A percentile compares a stretch with the other conserved stretches of the same genome.
These are phyloP conservation scores for Phalacrocorax brasilianus DNA, from an alignment of 2,113 vertebrate species.

Conservation along the genomic window DNA sequence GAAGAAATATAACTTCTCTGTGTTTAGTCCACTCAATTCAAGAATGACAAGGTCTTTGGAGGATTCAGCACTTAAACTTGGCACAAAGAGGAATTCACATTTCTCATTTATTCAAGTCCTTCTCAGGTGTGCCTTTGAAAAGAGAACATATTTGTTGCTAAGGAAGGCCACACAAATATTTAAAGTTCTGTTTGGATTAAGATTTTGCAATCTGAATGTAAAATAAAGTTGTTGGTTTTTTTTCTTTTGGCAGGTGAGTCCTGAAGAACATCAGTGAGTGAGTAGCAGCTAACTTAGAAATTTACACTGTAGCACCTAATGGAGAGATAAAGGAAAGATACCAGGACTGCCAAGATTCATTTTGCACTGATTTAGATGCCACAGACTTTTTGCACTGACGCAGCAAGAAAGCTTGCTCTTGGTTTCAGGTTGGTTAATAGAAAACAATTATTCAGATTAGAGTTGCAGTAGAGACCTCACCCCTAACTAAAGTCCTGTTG, in stretches of 20 bases:
- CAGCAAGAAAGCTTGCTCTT: not conserved
- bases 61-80: not conserved
- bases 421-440: not conserved
- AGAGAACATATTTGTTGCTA: not conserved
- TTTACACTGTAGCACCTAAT: not conserved
- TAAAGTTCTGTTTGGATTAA: not conserved
- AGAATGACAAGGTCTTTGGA: not conserved
- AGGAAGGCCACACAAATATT: not conserved
- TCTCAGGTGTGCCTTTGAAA: not conserved
- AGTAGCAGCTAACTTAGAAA: not conserved
- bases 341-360: not conserved
- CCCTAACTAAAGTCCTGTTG: not conserved
- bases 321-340: not conserved
- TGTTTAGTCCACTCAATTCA: not conserved
- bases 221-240: not conserved
- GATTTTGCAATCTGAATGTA: not conserved
- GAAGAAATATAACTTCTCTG: not conserved
- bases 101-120: not conserved
- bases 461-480: not conserved
- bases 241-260: not conserved
- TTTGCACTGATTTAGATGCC: not conserved
- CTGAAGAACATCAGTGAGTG: not conserved
- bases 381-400: not conserved
- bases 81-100: not conserved
- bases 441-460: not conserved